phyloP scores from a whole-genome alignment of 2,888 invertebrate genomes.

The Melinaea marsaeus region DNA sequence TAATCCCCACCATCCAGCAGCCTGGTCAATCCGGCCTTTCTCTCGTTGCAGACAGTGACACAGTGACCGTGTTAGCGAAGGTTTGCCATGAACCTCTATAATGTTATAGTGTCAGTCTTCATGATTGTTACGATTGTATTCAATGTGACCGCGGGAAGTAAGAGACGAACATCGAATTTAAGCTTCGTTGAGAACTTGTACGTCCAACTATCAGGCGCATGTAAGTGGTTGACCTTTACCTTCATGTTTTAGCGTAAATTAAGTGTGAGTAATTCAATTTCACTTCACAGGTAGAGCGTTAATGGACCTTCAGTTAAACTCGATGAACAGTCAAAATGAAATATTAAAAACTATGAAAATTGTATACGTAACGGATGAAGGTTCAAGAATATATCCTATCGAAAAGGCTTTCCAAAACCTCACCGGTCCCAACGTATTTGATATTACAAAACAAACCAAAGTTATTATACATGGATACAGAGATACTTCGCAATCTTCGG shows the following conservation, averaged over 20 bases:
- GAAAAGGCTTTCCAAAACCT: slow-evolving; percentile 58
- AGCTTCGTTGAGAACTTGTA: slow-evolving; percentile 66
- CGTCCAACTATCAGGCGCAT: slow-evolving; percentile 65
- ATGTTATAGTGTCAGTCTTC: slow-evolving; percentile 44
- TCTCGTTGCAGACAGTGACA: slow-evolving; percentile 67
- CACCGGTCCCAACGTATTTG: slow-evolving; percentile 55
- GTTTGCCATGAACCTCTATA: slow-evolving; percentile 62
- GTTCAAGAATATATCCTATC: slow-evolving; percentile 52
- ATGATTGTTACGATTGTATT: slow-evolving; percentile 40
- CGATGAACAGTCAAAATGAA: slow-evolving; percentile 51
- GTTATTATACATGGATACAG: slow-evolving; percentile 70
- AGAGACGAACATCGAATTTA: slow-evolving; percentile 43
- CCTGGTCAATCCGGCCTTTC: slow-evolving; percentile 58
- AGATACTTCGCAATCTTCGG: slow-evolving; percentile 64
- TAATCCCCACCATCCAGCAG: slow-evolving; percentile 59
- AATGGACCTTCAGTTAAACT: slow-evolving; percentile 60
- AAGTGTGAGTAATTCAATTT: slow-evolving; percentile 31
- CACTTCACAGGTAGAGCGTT: slow-evolving; percentile 64
- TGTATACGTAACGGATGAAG: slow-evolving; percentile 51
- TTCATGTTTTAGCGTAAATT: slow-evolving; percentile 20
- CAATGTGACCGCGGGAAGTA: slow-evolving; percentile 35
- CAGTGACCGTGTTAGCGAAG: slow-evolving; percentile 68
- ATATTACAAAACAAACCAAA: slow-evolving; percentile 69
- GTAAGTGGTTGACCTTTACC: slow-evolving; percentile 52
- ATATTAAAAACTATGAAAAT: slow-evolving; percentile 65